Percentiles rank a stretch among this genome's conserved stretches.
These are phyloP conservation scores for Fregata magnificens DNA, from an alignment of 2,113 vertebrate genomes.

Conservation along the genomic window DNA sequence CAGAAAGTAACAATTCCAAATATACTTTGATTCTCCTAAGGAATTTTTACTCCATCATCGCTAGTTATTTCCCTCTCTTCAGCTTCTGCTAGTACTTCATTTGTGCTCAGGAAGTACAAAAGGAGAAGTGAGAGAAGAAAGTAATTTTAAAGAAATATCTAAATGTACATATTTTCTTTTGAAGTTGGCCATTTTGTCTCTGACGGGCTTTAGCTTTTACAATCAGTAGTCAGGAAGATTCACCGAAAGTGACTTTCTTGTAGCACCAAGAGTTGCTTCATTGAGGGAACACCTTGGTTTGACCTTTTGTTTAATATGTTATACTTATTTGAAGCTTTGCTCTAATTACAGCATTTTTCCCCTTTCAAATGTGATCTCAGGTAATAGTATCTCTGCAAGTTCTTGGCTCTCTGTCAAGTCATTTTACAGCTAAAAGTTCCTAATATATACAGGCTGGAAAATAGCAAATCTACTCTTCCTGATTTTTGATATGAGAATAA, in stretches of 20 bases:
- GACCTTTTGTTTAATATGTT: slow-evolving; percentile 20
- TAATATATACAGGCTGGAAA: background rate
- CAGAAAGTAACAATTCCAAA: background rate
- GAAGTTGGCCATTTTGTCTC: background rate
- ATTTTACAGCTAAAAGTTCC: background rate
- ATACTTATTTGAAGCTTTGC: slow-evolving; percentile 2
- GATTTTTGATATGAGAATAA: slow-evolving; percentile 4
- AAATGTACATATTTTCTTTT: background rate
- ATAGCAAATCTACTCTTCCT: background rate
- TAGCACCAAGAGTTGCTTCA: background rate
- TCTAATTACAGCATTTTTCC: slow-evolving; percentile 14
- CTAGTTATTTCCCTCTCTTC: background rate
- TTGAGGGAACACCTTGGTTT: background rate
- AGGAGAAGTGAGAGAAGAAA: background rate
- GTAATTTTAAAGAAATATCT: background rate
- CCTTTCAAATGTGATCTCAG: background rate
- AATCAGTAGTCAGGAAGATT: background rate
- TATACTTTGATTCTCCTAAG: background rate
- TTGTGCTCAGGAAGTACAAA: background rate
- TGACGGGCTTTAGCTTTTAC: background rate
- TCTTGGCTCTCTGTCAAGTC: slow-evolving; percentile 7
- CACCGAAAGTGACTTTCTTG: background rate
- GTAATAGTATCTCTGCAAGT: background rate
- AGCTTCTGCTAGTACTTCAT: background rate
- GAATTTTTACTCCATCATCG: background rate